Evolutionary conservation across 92 coral and sea anemone genomes (phyloP).

Genomic region (Paramuricea clavata): DNA sequence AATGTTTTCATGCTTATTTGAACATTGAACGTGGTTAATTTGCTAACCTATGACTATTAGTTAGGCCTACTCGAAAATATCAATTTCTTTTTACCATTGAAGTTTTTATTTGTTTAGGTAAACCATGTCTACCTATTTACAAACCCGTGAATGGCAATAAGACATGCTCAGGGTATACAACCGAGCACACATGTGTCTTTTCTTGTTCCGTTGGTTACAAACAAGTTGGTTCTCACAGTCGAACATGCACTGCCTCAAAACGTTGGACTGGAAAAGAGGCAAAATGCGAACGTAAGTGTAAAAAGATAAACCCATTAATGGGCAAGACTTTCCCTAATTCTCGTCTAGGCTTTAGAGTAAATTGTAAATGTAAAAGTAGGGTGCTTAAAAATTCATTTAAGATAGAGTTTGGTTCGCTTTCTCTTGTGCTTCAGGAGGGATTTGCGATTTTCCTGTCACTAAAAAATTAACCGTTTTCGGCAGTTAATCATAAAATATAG

Average conservation of each 20-base stretch:
- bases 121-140: conserved; percentile 1
- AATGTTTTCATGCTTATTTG: no score
- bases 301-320: neutral
- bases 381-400: no score
- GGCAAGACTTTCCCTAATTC: no score
- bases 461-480: no score
- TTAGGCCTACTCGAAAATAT: no score
- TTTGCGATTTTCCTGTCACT: no score
- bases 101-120: neutral
- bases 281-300: conserved; percentile 3
- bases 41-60: no score
- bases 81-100: neutral
- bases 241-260: conserved; percentile 12
- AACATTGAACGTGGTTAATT: neutral
- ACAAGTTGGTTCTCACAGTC: neutral
- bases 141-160: neutral
- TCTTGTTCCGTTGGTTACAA: conserved; percentile 1
- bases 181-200: neutral
- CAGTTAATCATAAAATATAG: no score
- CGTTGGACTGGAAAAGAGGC: neutral
- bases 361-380: no score
- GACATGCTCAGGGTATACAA: conserved; percentile 12
- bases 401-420: no score
- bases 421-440: no score
- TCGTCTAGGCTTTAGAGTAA: no score